Evolutionary conservation across 1,140 invertebrate species (phyloP).

Genomic region (Chlorops oryzae): DNA sequence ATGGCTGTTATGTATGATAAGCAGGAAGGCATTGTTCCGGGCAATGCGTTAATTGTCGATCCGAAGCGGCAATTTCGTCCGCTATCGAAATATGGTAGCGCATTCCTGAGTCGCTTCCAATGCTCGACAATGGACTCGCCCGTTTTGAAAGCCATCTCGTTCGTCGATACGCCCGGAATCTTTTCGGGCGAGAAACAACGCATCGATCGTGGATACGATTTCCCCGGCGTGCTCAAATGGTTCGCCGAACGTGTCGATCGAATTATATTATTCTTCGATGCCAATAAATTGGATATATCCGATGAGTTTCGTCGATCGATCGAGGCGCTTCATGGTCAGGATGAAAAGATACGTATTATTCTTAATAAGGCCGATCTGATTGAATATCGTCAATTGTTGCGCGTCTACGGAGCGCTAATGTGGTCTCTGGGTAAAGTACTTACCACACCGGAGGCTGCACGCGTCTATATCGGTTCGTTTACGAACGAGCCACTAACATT

Average conservation of each 20-base stretch:
- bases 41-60: slow-evolving; percentile 96
- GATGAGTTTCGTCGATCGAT: slow-evolving; percentile 95
- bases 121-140: slow-evolving; percentile 80
- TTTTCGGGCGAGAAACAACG: slow-evolving; percentile 90
- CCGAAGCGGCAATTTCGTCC: slow-evolving; percentile 94
- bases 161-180: slow-evolving; percentile 95
- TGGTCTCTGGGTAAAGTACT: slow-evolving; percentile 95
- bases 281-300: slow-evolving; percentile 98
- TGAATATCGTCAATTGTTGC: slow-evolving; percentile 96
- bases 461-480: slow-evolving; percentile 97
- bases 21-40: slow-evolving; percentile 90
- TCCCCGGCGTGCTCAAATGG: slow-evolving; percentile 96
- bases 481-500: slow-evolving; percentile 95
- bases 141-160: slow-evolving; percentile 82
- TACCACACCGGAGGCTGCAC: slow-evolving; percentile 95
- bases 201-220: slow-evolving; percentile 95
- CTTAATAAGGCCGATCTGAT: slow-evolving; percentile 99
- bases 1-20: slow-evolving; percentile 95
- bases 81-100: slow-evolving; percentile 96
- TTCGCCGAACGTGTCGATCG: slow-evolving; percentile 97
- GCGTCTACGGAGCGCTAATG: slow-evolving; percentile 98
- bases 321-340: slow-evolving; percentile 88
- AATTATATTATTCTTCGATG: slow-evolving; percentile 96
- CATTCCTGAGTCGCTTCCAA: slow-evolving; percentile 94
- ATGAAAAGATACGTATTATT: slow-evolving; percentile 98